Conservation (phyloP, 2,888 invertebrate species). For the Ceratothoa steindachneri region DNA sequence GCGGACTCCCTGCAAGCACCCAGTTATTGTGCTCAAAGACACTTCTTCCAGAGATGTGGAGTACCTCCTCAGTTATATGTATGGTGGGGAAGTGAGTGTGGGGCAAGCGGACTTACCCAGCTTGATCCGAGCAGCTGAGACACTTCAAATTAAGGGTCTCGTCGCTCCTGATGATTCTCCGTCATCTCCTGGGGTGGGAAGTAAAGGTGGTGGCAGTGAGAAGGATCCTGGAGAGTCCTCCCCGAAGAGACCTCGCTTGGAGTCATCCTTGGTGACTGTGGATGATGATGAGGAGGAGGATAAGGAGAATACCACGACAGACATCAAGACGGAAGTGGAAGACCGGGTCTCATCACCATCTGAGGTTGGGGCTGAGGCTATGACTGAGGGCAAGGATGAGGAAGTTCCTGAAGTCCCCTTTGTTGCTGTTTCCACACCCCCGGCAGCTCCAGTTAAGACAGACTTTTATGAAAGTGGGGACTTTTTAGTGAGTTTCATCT, state of each 20-base stretch:
- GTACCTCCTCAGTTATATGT: slow-evolving; percentile 35
- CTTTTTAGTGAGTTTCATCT: neutral
- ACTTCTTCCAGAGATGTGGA: slow-evolving; percentile 26
- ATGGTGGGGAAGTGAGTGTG: slow-evolving; percentile 31
- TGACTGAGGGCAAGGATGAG: neutral
- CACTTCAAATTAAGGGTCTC: slow-evolving; percentile 28
- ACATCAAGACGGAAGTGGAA: neutral
- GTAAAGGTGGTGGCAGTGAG: neutral
- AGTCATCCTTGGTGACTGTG: neutral
- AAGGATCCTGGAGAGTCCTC: neutral
- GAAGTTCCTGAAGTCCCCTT: neutral
- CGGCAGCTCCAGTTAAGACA: neutral
- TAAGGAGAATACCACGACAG: neutral
- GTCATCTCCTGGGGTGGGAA: neutral
- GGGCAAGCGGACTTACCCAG: slow-evolving; percentile 26
- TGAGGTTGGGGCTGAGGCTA: neutral
- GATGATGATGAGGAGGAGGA: neutral
- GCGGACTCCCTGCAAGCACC: slow-evolving; percentile 31
- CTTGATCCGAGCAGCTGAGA: slow-evolving; percentile 27
- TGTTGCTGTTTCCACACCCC: neutral
- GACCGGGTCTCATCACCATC: neutral
- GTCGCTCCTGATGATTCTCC: slow-evolving; percentile 32
- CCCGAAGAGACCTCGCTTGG: neutral
- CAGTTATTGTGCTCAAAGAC: slow-evolving; percentile 29
- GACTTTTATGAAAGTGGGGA: neutral